Evolutionary conservation across 2,888 invertebrate species (phyloP), one percentile per base, ranked within the genome.

Genomic region (Eristalis arbustorum): DNA sequence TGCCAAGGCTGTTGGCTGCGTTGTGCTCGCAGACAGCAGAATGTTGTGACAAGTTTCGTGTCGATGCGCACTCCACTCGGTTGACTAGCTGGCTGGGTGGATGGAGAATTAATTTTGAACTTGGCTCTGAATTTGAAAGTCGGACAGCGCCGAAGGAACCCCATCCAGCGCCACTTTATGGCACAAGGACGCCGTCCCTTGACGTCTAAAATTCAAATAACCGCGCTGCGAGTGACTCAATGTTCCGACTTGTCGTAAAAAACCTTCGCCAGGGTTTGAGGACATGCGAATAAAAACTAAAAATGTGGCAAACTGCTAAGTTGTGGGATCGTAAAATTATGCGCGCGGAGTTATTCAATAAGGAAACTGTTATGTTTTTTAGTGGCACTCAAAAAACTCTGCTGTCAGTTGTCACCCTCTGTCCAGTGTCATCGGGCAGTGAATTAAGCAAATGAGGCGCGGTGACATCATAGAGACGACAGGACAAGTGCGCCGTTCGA

Each of bases 1-100:
- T 73, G 77, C 77, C 82, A 82, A 78, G 69, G 66, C 76, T 77
- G 57, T 77, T 76, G 81, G 61, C 67, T 61, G 63, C 18, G 72
- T 42, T 49, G 18, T 18, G 49, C 4, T 42, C 42, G n/a, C n/a
- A 42, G 42, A 42, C 42, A 49, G 8, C 49, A 49, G 49, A 49
- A 49, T 49, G 49, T 49, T 49, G 49, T 49, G 49, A 49, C 49
- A 49, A 49, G 49, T 18, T 49, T 49, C 49, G 49, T 49, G 14
- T 42, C 42, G 42, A 42, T 42, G 49, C n/a, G 49, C 49, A 49
- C 49, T 49, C n/a, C n/a, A n/a, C n/a, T n/a, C 49, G 49, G 18
- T 18, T 18, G 49, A n/a, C 8, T 8, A 18, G 49, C 8, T 49
- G n/a, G 49, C n/a, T n/a, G n/a, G n/a, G n/a, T n/a, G n/a, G n/a